Evolutionary conservation across 2,888 invertebrate genomes (phyloP).

Genomic region (Bombylius discolor): DNA sequence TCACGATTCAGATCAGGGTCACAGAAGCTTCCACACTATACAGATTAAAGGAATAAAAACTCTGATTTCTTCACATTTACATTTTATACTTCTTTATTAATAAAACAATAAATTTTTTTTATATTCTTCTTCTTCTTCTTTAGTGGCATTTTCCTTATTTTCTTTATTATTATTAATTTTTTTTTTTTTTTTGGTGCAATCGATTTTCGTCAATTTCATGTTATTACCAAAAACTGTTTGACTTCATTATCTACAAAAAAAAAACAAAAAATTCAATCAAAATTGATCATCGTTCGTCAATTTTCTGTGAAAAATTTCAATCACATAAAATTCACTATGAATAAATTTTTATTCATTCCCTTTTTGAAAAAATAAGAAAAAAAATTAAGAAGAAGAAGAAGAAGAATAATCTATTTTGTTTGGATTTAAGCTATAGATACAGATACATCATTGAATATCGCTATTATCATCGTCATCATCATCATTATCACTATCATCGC

Average conservation of each 20-base stretch:
- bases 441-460: too few relatives aligned
- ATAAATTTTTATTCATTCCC: neutral
- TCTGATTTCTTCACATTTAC: slow-evolving; percentile 2
- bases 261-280: too few relatives aligned
- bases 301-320: neutral
- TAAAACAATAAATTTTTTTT: neutral
- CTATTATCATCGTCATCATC: neutral
- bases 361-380: neutral
- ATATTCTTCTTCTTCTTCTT: neutral
- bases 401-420: too few relatives aligned
- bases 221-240: neutral
- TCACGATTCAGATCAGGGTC: slow-evolving; percentile 15
- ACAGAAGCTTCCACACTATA: slow-evolving; percentile 1
- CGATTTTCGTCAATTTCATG: neutral
- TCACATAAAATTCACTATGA: neutral
- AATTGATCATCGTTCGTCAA: too few relatives aligned
- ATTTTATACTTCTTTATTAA: neutral
- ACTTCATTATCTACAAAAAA: neutral
- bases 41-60: slow-evolving; percentile 5
- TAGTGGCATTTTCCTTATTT: neutral
- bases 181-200: too few relatives aligned
- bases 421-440: too few relatives aligned
- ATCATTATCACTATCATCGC: neutral
- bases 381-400: too few relatives aligned
- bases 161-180: too few relatives aligned